Base-by-base conservation (phyloP, 2,113 vertebrate genomes). In the Pterophyllum scalare region DNA sequence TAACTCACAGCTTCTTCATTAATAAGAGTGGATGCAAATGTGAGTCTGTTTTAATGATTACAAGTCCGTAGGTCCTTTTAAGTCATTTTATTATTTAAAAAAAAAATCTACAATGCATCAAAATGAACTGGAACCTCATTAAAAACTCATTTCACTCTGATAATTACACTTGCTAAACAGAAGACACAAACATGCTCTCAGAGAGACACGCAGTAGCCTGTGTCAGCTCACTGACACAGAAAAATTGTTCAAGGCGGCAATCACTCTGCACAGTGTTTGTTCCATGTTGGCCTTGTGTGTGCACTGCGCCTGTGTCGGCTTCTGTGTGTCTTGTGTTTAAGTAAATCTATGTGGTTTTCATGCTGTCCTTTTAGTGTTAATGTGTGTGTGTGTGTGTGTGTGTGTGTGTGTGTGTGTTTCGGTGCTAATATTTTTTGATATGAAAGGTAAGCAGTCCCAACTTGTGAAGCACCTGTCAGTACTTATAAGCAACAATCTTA, bases 401-500 rank as follows among this genome's bases (percentile, higher is more conserved):
- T 33, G 35, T 38, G 35, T 35, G 35, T 35, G 57, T 59, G 67
- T 52, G 33, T 75, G 59, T 11, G 64, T 86, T 38, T 38, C 46
- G 20, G 67, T 61, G 75, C 57, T 40, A 5, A 75, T 35, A 52
- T 76, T 58, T 7, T 28, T 28, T 52, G 10, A 24, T 26, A 38
- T 40, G 22, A 28, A 46, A 75, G 58, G 67, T 80, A 79, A 80
- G 24, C 58, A 22, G n/a, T 31, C 9, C 52, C n/a, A 33, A 11
- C 59, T 28, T 70, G 56, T 67, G 78, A 89, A 61, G n/a, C 56
- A 6, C 10, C 22, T 61, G 60, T 79, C 67, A 82, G 33, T 3
- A 5, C 54, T 24, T 12, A 75, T 67, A 28, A 74, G 49, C 59
- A 38, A 22, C 75, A 43, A 31, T 24, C 40, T 59, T 7, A 10